Base-by-base conservation (phyloP, 2,888 invertebrate genomes). In the Tetragonisca angustula region DNA sequence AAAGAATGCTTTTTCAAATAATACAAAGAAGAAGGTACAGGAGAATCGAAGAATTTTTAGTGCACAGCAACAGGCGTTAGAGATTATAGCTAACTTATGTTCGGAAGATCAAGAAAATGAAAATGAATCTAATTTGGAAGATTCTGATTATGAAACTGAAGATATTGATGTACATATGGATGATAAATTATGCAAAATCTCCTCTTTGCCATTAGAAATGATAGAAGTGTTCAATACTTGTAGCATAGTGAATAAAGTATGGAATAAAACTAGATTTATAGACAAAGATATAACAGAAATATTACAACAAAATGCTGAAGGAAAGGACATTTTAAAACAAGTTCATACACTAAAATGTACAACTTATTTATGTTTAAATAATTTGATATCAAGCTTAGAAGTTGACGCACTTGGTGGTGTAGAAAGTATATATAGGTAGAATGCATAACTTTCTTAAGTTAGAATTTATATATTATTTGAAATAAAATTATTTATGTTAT, bases 11-110 rank as follows among this genome's bases (percentile, higher is more conserved):
- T 94, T 94, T 50, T 95, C 94, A 5, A 94, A 95, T 68, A 92
- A 93, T 4, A 92, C 95, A 21, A 95, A 95, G 43, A 95, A 94
- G 74, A 95, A 95, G 74, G 90, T 96, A 5, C 95, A 95, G 82
- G 94, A 95, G 70, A 93, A 96, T 2, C 95, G 95, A 83, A 95
- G 96, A 88, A 94, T 97, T 81, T 91, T 97, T n/a, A 96, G 96
- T 86, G 96, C 97, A 0, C 97, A 97, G 92, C 96, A 96, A 89
- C 95, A 96, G 92, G 96, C 97, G 0, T 94, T 97, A 65, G 97
- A 97, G 94, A 96, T 97, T 83, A 94, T 97, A 78, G 96, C 97
- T 43, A 97, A 97, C 93, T 94, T 97, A 74, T 96, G 97, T 91
- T 96, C 96, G 54, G 94, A 95, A 91, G 96, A 96, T 92, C 76